Evolutionary conservation across 2,888 invertebrate genomes (phyloP).

Genomic region (Helobdella robusta): DNA sequence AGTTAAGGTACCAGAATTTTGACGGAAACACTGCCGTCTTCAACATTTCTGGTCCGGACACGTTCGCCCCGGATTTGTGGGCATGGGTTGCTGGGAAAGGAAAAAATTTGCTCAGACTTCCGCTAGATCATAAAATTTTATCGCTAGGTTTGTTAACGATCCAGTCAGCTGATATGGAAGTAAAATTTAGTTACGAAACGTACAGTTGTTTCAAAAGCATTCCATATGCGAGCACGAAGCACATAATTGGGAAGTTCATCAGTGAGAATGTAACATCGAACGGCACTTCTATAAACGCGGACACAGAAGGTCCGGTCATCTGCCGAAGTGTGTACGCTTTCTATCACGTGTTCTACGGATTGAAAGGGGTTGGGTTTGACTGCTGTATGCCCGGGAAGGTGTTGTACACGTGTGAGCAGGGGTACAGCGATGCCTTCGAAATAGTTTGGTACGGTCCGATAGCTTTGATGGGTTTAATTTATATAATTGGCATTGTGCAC

Average conservation of each 20-base stretch:
- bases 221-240: background rate
- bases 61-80: constrained; percentile 26
- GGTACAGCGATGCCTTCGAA: constrained; percentile 20
- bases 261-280: constrained; percentile 24
- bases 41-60: constrained; percentile 1
- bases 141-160: constrained; percentile 25
- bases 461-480: constrained; percentile 25
- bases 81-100: constrained; percentile 25
- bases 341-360: constrained; percentile 23
- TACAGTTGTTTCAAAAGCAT: constrained; percentile 7
- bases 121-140: constrained; percentile 23
- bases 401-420: constrained; percentile 15
- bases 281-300: constrained; percentile 3
- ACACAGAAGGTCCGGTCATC: constrained; percentile 15
- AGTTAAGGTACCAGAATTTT: background rate
- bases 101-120: constrained; percentile 25
- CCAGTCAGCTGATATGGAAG: constrained; percentile 6
- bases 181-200: constrained; percentile 3
- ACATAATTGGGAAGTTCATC: constrained; percentile 21
- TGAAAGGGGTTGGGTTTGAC: constrained; percentile 22
- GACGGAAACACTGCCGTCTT: constrained; percentile 1
- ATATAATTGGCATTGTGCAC: constrained; percentile 24
- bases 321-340: constrained; percentile 27
- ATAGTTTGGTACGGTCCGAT: constrained; percentile 28
- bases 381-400: constrained; percentile 14